Percentiles rank a stretch among this genome's conserved stretches.
Evolutionary conservation across 1,140 invertebrate species (phyloP).

Genomic region (Drosophila jambulina): DNA sequence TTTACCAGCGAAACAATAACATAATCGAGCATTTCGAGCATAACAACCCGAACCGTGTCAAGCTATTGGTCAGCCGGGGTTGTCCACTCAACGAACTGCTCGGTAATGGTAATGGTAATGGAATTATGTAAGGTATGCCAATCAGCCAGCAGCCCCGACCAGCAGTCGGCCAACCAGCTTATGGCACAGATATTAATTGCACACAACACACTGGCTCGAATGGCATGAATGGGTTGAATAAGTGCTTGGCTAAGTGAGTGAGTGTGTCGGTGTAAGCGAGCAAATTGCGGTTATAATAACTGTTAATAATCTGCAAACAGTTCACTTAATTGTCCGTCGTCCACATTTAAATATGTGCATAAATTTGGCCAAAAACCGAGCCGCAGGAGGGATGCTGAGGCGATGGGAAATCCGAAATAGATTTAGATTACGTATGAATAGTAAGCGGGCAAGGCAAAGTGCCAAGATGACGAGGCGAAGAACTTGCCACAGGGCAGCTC

Average conservation of each 20-base stretch:
- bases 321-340: conserved; percentile 61
- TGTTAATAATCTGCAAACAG: conserved; percentile 64
- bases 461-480: neutral
- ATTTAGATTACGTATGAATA: conserved; percentile 1
- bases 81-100: conserved; percentile 53
- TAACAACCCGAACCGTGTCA: conserved; percentile 47
- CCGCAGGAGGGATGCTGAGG: neutral
- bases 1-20: conserved; percentile 59
- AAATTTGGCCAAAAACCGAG: conserved; percentile 24
- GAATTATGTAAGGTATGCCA: conserved; percentile 76
- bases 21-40: conserved; percentile 56
- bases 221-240: conserved; percentile 65
- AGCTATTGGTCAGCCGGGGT: conserved; percentile 54
- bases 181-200: conserved; percentile 81
- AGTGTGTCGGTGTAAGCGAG: conserved; percentile 53
- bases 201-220: conserved; percentile 53
- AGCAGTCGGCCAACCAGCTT: conserved; percentile 55
- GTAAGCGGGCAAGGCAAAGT: neutral
- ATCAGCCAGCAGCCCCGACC: conserved; percentile 55
- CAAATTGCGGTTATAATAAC: conserved; percentile 73
- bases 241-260: conserved; percentile 48
- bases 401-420: conserved; percentile 5
- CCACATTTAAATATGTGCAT: conserved; percentile 38
- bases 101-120: conserved; percentile 59
- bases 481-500: neutral